Base-by-base conservation (phyloP, 2,888 invertebrate species). In the Clepsis dumicolana region DNA sequence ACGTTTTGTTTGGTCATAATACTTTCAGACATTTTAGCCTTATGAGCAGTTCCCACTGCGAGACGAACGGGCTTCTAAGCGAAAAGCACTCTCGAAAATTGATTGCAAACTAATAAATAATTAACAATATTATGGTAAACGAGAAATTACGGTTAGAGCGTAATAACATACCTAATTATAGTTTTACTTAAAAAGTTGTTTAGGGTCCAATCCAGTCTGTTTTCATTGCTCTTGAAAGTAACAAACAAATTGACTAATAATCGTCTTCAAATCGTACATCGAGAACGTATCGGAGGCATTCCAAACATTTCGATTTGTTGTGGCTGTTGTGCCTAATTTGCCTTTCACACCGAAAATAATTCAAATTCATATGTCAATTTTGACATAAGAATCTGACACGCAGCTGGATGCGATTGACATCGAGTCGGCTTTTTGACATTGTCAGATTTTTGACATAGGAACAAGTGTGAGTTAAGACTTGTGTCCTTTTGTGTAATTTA, bases 401-500 rank as follows among this genome's bases (percentile, higher is more conserved):
- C 57, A 21, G 25, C 59, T 41, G 38, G 56, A 56, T n/a, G 12
- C 24, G 25, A 24, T 59, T 41, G 41, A 27, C 41, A 41, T n/a
- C 14, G n/a, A 4, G 21, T 14, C 2, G 5, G 35, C 12, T 14
- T 21, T 18, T 41, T 59, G 57, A 41, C 25, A 57, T 7, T 25
- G 38, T 38, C 38, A 21, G 35, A 18, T 44, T 59, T 38, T 41
- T 24, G n/a, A 41, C n/a, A 41, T 5, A 38, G 14, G 24, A 12
- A 38, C n/a, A 38, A 38, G 32, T 4, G 35, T 48, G 4, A 21
- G 12, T 18, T 21, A 24, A n/a, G 21, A 57, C 35, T 56, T 56
- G 32, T 16, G 35, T 25, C 38, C 57, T 24, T 38, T 41, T 41
- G 35, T 54, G 14, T 41, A 16, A 41, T 41, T 41, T 48, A 10